phyloP scores from a whole-genome alignment of 2,797 vertebrate genomes.

The Paguma larvata region DNA sequence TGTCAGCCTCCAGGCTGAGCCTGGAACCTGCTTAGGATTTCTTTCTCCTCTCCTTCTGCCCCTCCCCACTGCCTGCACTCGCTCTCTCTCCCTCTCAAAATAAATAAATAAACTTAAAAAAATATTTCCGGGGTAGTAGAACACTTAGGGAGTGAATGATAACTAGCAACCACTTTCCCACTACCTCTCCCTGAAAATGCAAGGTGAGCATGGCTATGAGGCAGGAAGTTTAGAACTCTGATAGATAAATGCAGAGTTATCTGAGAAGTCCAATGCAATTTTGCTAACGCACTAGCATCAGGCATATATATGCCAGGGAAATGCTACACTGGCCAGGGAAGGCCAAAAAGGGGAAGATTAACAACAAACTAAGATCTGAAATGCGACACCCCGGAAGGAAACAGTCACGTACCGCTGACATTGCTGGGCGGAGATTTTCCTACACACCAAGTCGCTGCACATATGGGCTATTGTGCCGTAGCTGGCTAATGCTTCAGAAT shows the following conservation, averaged over 20 bases:
- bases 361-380: background rate
- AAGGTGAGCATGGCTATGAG: background rate
- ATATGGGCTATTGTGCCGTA: background rate
- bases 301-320: fast-evolving
- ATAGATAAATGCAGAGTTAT: background rate
- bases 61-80: too few species aligned
- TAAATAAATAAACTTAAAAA: too few species aligned
- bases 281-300: background rate
- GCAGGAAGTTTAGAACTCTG: background rate
- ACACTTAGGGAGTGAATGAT: background rate
- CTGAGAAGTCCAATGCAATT: background rate
- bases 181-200: background rate
- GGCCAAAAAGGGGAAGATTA: background rate
- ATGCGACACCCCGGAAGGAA: background rate
- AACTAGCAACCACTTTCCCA: background rate
- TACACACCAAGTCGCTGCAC: background rate
- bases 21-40: too few species aligned
- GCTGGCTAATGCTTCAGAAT: background rate
- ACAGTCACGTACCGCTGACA: background rate
- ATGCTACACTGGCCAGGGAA: background rate
- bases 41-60: too few species aligned
- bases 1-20: too few species aligned
- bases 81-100: too few species aligned
- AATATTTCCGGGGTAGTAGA: background rate
- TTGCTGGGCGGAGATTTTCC: background rate